Evolutionary conservation across 2,797 vertebrate species (phyloP), one percentile per base, ranked within the genome.

Genomic region (Premnoplex brunnescens): DNA sequence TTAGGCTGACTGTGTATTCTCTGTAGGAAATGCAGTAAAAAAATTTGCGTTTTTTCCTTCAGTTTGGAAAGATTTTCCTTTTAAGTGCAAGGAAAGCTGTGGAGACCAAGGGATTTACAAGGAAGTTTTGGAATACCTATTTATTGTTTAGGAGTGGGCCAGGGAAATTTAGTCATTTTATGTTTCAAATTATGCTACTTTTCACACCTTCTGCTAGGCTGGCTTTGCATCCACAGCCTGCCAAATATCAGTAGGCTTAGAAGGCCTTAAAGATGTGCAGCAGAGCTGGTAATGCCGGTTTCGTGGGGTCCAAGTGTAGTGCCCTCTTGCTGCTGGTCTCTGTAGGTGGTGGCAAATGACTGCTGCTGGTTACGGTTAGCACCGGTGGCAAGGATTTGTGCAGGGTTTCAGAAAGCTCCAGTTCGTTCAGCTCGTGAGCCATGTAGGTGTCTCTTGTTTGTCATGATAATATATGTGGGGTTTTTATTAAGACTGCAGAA

Each of bases 381-480:
- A 13, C 27, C 0, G 0, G 15, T 34, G 68, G 23, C 34, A 49
- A 52, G 58, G 43, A 15, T 20, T 30, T 32, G 24, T 62, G 87
- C 49, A 68, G 11, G 27, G 14, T 23, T 67, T 91, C 58, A 51
- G 59, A 43, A 73, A 71, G 59, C 63, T 44, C 12, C 2, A 7
- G 30, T 73, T 87, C 48, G 16, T 79, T 87, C 39, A 69, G 52
- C 39, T 83, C n/a, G 43, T 63, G 56, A 85, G n/a, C 36, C 14
- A 2, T 7, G 51, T 37, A 73, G 46, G 15, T 74, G 44, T 48
- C 67, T 56, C 24, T 90, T 3, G 1, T 48, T 72, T 85, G 48
- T 67, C 22, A 14, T 39, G 26, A 48, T 54, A 75, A 66, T 24
- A 3, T 24, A 2, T 7, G 7, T 30, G 7, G 28, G 37, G 63